phyloP scores from a whole-genome alignment of 2,113 vertebrate genomes.

The Camelus dromedarius region DNA sequence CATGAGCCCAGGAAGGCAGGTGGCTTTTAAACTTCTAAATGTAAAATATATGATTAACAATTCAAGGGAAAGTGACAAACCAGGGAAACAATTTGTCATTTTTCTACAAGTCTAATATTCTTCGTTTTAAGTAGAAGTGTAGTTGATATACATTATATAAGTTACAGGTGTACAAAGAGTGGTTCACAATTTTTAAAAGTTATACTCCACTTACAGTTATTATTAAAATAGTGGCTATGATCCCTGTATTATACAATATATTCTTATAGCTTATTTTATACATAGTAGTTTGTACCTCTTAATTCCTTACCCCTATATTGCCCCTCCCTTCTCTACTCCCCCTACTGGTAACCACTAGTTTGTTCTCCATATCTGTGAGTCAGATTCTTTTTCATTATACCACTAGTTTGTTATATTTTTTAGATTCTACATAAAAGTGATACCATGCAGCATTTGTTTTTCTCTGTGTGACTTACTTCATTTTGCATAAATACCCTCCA shows the following conservation, averaged over 20 bases:
- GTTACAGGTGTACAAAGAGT: not conserved
- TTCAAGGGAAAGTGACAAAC: not conserved
- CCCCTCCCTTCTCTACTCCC: not conserved
- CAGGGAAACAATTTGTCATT: not conserved
- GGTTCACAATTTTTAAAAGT: not conserved
- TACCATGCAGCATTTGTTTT: not conserved
- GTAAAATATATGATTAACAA: not conserved
- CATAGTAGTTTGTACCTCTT: not conserved
- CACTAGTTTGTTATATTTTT: not conserved
- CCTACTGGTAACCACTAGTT: not conserved
- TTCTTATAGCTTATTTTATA: not conserved
- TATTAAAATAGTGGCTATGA: not conserved
- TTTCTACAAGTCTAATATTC: not conserved
- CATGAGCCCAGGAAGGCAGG: not conserved
- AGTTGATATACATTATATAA: not conserved
- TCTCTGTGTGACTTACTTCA: not conserved
- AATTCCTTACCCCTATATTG: not conserved
- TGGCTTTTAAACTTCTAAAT: not conserved
- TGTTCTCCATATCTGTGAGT: not conserved
- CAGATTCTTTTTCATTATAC: not conserved
- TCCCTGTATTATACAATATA: not conserved
- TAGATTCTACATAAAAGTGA: not conserved
- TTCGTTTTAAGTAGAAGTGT: not conserved
- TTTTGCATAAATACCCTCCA: not conserved
- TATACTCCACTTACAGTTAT: not conserved